These are phyloP conservation scores for Oryzias javanicus DNA, from an alignment of 2,113 vertebrate genomes.

Conservation along the genomic window DNA sequence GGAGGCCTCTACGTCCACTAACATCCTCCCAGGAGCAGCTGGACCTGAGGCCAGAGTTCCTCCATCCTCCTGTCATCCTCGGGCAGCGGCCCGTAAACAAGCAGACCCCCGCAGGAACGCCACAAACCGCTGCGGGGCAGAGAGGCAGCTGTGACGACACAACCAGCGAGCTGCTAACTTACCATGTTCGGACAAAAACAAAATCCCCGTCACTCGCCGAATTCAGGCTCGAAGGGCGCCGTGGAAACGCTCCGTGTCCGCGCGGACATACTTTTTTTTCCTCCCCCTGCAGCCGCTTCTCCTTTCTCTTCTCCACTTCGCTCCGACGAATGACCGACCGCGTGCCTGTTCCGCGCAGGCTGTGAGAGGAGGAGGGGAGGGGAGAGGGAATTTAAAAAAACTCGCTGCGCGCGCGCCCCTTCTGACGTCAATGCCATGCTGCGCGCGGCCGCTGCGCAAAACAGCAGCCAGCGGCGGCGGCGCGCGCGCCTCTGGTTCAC, in stretches of 20 bases:
- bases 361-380: neutral
- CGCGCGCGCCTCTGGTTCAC: constrained; percentile 29
- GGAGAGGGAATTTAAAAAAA: constrained; percentile 2
- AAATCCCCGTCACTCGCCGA: constrained; percentile 3
- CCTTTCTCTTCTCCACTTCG: neutral
- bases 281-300: constrained; percentile 5
- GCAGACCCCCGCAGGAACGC: constrained; percentile 8
- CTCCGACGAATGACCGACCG: neutral
- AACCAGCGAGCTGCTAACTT: constrained; percentile 37
- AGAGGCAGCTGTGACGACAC: neutral
- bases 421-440: constrained; percentile 79
- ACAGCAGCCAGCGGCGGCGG: constrained; percentile 8
- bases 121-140: neutral
- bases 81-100: constrained; percentile 5
- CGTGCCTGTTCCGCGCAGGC: constrained; percentile 7
- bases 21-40: neutral
- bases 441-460: constrained; percentile 41
- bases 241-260: constrained; percentile 21
- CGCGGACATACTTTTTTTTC: constrained; percentile 25
- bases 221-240: neutral
- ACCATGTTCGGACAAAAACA: constrained; percentile 46
- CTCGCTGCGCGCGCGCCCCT: constrained; percentile 9
- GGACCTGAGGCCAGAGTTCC: constrained; percentile 38
- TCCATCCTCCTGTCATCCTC: constrained; percentile 26
- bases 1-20: constrained; percentile 16